These are phyloP conservation scores for Nebria brevicollis DNA, from an alignment of 2,888 invertebrate species.

Conservation along the genomic window DNA sequence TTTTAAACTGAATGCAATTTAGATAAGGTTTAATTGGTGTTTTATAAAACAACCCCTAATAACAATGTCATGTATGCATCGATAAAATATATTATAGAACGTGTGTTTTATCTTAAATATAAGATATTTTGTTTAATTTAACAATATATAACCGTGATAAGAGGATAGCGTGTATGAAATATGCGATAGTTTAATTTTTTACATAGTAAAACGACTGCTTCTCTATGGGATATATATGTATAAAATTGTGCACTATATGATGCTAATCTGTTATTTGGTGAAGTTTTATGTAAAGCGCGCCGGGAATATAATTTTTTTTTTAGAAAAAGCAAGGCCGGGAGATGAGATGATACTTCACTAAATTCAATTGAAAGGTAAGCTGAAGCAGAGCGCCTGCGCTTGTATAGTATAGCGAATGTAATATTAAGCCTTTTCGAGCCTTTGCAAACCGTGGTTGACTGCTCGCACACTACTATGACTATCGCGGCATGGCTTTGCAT, in stretches of 20 bases:
- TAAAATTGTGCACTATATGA: neutral
- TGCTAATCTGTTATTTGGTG: neutral
- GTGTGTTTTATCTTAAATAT: no score
- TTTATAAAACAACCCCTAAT: no score
- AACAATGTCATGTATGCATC: no score
- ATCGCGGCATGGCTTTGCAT: neutral
- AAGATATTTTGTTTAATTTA: no score
- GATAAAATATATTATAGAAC: no score
- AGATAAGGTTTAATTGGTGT: no score
- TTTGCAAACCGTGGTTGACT: neutral
- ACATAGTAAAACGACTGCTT: neutral
- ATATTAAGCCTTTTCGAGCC: neutral
- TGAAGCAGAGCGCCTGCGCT: neutral
- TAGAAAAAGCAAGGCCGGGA: neutral
- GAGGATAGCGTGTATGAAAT: no score
- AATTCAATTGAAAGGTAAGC: conserved; percentile 12
- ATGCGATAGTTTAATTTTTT: neutral
- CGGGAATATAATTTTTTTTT: neutral
- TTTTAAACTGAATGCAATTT: no score
- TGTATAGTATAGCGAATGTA: neutral
- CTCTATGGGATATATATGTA: neutral
- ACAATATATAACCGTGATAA: no score
- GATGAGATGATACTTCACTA: conserved; percentile 4
- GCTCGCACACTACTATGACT: neutral
- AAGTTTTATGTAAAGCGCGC: conserved; percentile 3